Evolutionary conservation across 2,797 vertebrate genomes (phyloP).

Genomic region (Nothura maculosa): DNA sequence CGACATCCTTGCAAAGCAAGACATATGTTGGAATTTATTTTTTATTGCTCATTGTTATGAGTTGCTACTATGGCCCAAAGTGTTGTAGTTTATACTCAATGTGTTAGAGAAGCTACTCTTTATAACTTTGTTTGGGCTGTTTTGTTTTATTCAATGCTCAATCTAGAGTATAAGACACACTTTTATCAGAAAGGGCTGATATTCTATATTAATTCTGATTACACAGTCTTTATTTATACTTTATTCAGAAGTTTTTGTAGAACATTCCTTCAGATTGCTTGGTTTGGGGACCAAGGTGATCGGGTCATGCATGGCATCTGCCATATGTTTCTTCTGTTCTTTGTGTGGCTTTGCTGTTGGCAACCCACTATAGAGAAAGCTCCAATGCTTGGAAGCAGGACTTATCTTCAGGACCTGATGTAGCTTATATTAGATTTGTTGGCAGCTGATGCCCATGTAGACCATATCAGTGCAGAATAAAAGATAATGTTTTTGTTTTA

Average conservation of each 20-base stretch:
- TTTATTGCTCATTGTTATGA: slow-evolving; percentile 65
- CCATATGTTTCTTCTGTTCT: background rate
- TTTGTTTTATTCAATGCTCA: slow-evolving; percentile 1
- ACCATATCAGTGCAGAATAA: background rate
- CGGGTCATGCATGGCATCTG: background rate
- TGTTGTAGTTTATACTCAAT: background rate
- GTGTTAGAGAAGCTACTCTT: background rate
- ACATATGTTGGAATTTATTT: slow-evolving; percentile 47
- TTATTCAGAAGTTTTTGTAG: background rate
- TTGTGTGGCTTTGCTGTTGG: background rate
- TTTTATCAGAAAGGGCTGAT: background rate
- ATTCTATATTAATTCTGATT: background rate
- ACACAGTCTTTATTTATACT: background rate
- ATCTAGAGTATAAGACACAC: background rate
- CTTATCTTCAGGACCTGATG: background rate
- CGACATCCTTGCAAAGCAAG: slow-evolving; percentile 37
- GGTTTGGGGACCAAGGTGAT: background rate
- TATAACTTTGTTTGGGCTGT: background rate
- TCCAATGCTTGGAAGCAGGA: background rate
- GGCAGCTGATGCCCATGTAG: background rate
- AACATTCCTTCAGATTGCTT: background rate
- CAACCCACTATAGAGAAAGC: background rate
- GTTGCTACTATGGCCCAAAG: slow-evolving; percentile 34
- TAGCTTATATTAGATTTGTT: background rate
- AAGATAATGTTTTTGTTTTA: slow-evolving; percentile 22